A percentile compares a stretch with the other conserved stretches of the same genome.
phyloP scores from a whole-genome alignment of 2,888 invertebrate species.

The Saturnia japonica region DNA sequence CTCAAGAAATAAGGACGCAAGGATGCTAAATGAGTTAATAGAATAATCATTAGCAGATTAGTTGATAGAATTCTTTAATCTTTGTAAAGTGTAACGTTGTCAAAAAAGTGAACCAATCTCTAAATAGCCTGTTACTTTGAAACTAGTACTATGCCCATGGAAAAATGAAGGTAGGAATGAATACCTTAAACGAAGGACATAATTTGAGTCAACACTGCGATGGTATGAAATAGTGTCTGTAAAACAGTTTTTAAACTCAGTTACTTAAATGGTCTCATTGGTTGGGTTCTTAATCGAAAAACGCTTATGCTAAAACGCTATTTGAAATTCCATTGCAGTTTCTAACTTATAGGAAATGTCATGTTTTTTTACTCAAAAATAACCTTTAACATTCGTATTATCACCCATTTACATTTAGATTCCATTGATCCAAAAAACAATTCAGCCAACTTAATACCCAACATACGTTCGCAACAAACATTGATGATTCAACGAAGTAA shows the following conservation, averaged over 20 bases:
- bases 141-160: background rate
- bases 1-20: too few relatives aligned
- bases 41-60: too few relatives aligned
- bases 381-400: constrained; percentile 11
- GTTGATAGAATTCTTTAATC: background rate
- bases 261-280: background rate
- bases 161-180: background rate
- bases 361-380: constrained; percentile 27
- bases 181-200: too few relatives aligned
- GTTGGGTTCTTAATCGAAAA: background rate
- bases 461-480: constrained; percentile 36
- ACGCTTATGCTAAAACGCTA: constrained; percentile 4
- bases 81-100: background rate
- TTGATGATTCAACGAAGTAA: constrained; percentile 55
- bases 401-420: constrained; percentile 25
- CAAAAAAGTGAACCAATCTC: background rate
- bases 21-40: too few relatives aligned
- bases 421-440: constrained; percentile 21
- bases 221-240: background rate
- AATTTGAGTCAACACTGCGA: background rate
- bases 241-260: background rate
- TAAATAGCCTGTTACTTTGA: too few relatives aligned
- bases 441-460: constrained; percentile 34
- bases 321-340: background rate
- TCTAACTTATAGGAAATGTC: constrained; percentile 16